A percentile compares a stretch with the other conserved stretches of the same genome.
Evolutionary conservation across 1,140 invertebrate genomes (phyloP).

Genomic region (Helicoverpa zea): DNA sequence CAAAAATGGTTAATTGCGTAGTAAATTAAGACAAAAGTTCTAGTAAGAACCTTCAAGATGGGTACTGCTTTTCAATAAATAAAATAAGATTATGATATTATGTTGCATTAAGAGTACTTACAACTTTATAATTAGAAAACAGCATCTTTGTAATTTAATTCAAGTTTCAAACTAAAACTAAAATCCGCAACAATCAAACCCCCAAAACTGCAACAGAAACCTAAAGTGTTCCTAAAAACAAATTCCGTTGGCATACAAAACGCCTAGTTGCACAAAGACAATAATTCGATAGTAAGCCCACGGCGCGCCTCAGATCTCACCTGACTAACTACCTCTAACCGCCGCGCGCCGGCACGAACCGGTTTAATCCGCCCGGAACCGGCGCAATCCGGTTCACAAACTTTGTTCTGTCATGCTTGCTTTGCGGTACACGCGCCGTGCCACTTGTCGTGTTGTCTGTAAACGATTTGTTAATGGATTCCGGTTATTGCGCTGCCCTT

Average conservation of each 20-base stretch:
- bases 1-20: too few species aligned
- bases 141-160: background rate
- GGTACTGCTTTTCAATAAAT: too few species aligned
- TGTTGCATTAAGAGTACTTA: too few species aligned
- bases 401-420: conserved; percentile 74
- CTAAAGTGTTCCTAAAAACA: conserved; percentile 42
- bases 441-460: conserved; percentile 58
- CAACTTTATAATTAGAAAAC: too few species aligned
- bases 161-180: background rate
- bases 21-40: too few species aligned
- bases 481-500: conserved; percentile 52
- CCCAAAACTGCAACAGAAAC: conserved; percentile 16
- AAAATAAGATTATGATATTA: too few species aligned
- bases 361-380: conserved; percentile 64
- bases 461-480: conserved; percentile 64
- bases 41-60: too few species aligned
- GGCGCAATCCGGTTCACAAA: conserved; percentile 77
- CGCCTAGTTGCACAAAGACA: conserved; percentile 54
- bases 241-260: conserved; percentile 48
- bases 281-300: conserved; percentile 58
- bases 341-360: conserved; percentile 60
- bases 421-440: conserved; percentile 70
- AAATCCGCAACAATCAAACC: conserved; percentile 7
- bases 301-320: conserved; percentile 66
- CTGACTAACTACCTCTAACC: conserved; percentile 73